Evolutionary conservation across 2,113 vertebrate genomes (phyloP).

Genomic region (Gorsachius goisagi): DNA sequence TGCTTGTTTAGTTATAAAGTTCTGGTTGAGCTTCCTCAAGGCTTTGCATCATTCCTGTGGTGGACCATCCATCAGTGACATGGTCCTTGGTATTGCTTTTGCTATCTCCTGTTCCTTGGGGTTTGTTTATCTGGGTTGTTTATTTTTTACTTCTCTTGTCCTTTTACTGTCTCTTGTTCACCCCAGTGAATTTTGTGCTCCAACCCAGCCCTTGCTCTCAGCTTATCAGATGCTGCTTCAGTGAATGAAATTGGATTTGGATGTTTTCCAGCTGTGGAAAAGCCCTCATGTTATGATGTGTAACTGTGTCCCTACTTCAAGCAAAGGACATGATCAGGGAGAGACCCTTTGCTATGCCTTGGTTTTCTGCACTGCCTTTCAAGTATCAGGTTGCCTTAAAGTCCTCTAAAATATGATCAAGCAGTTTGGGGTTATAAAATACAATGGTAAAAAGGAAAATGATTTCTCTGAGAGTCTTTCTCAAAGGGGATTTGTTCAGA

Average conservation of each 20-base stretch:
- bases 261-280: background rate
- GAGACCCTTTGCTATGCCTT: background rate
- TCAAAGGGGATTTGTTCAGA: background rate
- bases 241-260: background rate
- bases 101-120: background rate
- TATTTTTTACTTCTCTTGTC: background rate
- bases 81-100: background rate
- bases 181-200: background rate
- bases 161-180: background rate
- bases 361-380: background rate
- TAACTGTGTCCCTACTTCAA: background rate
- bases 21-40: background rate
- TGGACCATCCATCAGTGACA: background rate
- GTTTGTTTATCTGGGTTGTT: background rate
- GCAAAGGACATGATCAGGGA: background rate
- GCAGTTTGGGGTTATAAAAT: background rate
- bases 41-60: background rate
- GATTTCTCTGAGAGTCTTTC: background rate
- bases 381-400: background rate
- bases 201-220: background rate
- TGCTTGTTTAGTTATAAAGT: background rate
- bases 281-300: background rate
- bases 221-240: background rate
- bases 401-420: background rate
- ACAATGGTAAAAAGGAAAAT: background rate